Conservation (phyloP, 2,113 vertebrate species). For the Bos taurus region ARS-UCD2.0 NC_037333.1:47345001-47345500, state of each 20-base stretch:
- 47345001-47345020: background rate
- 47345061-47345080: background rate
- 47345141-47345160: background rate
- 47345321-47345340: background rate
- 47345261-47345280: background rate
- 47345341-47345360: background rate
- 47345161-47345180: too few species aligned
- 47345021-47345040: background rate
- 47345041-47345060: background rate
- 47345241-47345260: background rate
- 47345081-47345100: background rate
- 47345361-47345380: background rate
- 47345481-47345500: background rate
- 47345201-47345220: background rate
- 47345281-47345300: background rate
- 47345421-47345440: background rate
- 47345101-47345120: background rate
- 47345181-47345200: background rate
- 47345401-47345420: background rate
- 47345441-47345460: background rate
- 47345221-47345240: background rate
- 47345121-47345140: background rate
- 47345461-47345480: background rate
- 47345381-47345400: background rate
- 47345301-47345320: background rate